These are phyloP conservation scores for Callimorpha dominula DNA, from an alignment of 2,888 invertebrate species.

Conservation along the genomic window DNA sequence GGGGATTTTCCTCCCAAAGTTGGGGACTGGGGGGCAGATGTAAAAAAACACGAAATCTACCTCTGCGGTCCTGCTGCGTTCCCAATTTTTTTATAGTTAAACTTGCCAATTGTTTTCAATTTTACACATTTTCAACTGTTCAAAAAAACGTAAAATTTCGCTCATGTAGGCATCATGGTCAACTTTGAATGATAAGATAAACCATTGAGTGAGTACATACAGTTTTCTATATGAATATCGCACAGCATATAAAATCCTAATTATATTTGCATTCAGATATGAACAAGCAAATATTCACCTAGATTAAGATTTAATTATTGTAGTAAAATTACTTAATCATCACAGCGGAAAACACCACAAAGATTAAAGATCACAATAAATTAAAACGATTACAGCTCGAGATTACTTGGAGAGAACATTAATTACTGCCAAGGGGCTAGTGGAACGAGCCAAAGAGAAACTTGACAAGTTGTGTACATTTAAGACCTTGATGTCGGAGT, in stretches of 20 bases:
- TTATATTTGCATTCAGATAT: neutral
- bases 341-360: neutral
- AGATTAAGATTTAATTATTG: neutral
- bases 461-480: conserved; percentile 61
- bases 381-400: conserved; percentile 52
- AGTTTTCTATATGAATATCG: neutral
- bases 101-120: too few relatives aligned
- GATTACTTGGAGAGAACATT: conserved; percentile 56
- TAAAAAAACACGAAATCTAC: too few relatives aligned
- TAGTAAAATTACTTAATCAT: neutral
- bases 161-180: too few relatives aligned
- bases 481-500: conserved; percentile 55
- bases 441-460: conserved; percentile 59
- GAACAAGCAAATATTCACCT: neutral
- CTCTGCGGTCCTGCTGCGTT: too few relatives aligned
- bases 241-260: neutral
- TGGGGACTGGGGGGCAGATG: too few relatives aligned
- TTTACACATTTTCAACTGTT: too few relatives aligned
- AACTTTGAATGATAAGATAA: too few relatives aligned
- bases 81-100: too few relatives aligned
- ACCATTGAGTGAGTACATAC: neutral
- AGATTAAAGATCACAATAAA: neutral
- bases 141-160: too few relatives aligned
- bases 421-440: conserved; percentile 55
- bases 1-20: too few relatives aligned